A percentile compares a stretch with the other conserved stretches of the same genome.
Evolutionary conservation across 2,113 vertebrate species (phyloP).

Genomic region (Podarcis muralis): DNA sequence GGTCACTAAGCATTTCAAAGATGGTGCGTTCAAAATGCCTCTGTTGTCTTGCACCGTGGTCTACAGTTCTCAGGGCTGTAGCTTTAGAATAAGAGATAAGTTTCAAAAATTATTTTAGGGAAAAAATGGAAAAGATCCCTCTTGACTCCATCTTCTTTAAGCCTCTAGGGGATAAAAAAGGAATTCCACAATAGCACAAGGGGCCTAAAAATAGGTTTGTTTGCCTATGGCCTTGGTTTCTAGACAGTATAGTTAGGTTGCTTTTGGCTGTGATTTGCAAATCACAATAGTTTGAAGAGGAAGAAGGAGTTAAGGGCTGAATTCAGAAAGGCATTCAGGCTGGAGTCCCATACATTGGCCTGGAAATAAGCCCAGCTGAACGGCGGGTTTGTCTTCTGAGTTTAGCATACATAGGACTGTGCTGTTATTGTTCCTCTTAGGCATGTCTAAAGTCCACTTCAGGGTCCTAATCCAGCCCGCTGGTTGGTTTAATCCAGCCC

Average conservation of each 20-base stretch:
- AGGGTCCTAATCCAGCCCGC: too few species aligned
- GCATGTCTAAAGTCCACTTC: too few species aligned
- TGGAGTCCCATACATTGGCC: not conserved
- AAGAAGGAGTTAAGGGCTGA: not conserved
- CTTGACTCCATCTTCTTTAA: too few species aligned
- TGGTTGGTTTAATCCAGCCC: too few species aligned
- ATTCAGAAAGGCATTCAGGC: not conserved
- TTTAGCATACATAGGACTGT: too few species aligned
- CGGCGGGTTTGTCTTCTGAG: too few species aligned
- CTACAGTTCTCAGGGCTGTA: not conserved
- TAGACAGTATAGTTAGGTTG: not conserved
- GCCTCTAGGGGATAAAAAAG: not conserved
- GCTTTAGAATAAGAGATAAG: not conserved
- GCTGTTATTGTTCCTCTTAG: too few species aligned
- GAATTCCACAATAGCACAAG: not conserved
- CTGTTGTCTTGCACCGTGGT: not conserved
- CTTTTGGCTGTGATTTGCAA: not conserved
- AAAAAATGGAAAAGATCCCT: not conserved
- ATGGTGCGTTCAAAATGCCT: not conserved
- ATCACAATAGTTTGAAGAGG: not conserved
- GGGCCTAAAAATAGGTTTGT: not conserved
- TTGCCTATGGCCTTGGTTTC: not conserved
- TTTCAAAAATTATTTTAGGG: not conserved
- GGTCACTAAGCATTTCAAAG: not conserved
- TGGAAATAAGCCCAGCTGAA: not conserved